A percentile compares a stretch with the other conserved stretches of the same genome.
These are phyloP conservation scores for Rhinella marina DNA, from an alignment of 2,797 vertebrate species.

Conservation along the genomic window DNA sequence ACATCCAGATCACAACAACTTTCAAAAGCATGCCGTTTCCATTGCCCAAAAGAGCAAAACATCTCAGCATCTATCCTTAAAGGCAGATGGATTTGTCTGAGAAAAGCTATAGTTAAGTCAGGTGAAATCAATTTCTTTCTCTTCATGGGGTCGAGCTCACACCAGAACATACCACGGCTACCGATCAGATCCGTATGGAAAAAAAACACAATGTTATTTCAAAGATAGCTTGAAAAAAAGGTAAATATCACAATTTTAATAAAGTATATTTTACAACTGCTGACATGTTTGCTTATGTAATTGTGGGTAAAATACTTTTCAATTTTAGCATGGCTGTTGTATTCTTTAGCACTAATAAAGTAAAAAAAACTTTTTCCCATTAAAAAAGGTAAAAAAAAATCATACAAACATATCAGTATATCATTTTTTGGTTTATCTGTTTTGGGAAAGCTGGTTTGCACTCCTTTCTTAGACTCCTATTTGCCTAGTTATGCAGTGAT, in stretches of 20 bases:
- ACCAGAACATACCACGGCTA: slow-evolving; percentile 1
- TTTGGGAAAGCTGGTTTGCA: too few relatives aligned
- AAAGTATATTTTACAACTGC: neutral
- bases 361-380: neutral
- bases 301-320: neutral
- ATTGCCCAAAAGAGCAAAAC: slow-evolving; percentile 39
- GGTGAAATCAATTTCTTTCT: slow-evolving; percentile 56
- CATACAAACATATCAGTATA: too few relatives aligned
- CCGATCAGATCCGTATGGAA: neutral
- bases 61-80: slow-evolving; percentile 40
- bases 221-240: neutral
- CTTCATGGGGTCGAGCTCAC: slow-evolving; percentile 50
- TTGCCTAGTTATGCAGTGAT: too few relatives aligned
- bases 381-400: too few relatives aligned
- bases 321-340: neutral
- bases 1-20: slow-evolving; percentile 34
- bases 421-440: too few relatives aligned
- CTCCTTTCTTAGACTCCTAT: too few relatives aligned
- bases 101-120: slow-evolving; percentile 54
- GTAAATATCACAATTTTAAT: neutral
- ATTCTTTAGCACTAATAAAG: neutral
- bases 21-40: slow-evolving; percentile 30
- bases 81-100: slow-evolving; percentile 54
- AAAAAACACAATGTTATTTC: slow-evolving; percentile 11
- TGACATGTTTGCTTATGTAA: too few relatives aligned